Evolutionary conservation across 2,888 invertebrate genomes (phyloP).

Genomic region (Drosophila histrio): DNA sequence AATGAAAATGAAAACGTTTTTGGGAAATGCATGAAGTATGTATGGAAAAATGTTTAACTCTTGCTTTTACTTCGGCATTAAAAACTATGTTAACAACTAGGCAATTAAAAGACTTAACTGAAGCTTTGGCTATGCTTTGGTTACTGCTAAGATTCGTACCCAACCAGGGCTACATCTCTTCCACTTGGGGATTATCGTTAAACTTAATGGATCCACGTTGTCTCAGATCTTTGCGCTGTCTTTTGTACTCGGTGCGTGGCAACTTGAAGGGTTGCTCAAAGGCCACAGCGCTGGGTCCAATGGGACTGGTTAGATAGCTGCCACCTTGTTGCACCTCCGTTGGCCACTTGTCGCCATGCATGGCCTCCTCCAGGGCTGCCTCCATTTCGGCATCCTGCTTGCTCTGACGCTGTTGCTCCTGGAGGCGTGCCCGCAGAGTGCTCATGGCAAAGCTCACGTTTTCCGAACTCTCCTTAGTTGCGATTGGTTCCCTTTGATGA

Average conservation of each 20-base stretch:
- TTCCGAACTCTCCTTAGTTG: slow-evolving; percentile 1
- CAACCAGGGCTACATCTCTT: slow-evolving; percentile 50
- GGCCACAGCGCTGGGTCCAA: slow-evolving; percentile 72
- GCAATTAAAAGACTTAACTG: slow-evolving; percentile 53
- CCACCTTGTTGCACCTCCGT: slow-evolving; percentile 49
- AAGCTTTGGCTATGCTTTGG: slow-evolving; percentile 72
- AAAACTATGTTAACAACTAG: slow-evolving; percentile 57
- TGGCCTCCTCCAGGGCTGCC: slow-evolving; percentile 53
- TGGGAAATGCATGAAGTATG: slow-evolving; percentile 16
- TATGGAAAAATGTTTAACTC: slow-evolving; percentile 18
- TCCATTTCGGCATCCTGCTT: slow-evolving; percentile 54
- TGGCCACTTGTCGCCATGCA: slow-evolving; percentile 76
- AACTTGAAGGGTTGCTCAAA: slow-evolving; percentile 59
- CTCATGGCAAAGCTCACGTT: slow-evolving; percentile 60
- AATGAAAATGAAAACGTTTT: slow-evolving; percentile 18
- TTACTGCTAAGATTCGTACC: slow-evolving; percentile 26
- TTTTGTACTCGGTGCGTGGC: slow-evolving; percentile 49
- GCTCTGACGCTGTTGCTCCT: slow-evolving; percentile 53
- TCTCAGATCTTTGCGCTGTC: slow-evolving; percentile 56
- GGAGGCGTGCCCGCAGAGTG: slow-evolving; percentile 62
- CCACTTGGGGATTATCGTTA: slow-evolving; percentile 71
- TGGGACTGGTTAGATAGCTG: slow-evolving; percentile 66
- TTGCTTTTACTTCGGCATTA: slow-evolving; percentile 43
- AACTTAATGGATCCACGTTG: slow-evolving; percentile 79
- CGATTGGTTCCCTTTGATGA: slow-evolving; percentile 42